phyloP scores from a whole-genome alignment of 2,797 vertebrate species.

The Oryzias dopingdopingensis region DNA sequence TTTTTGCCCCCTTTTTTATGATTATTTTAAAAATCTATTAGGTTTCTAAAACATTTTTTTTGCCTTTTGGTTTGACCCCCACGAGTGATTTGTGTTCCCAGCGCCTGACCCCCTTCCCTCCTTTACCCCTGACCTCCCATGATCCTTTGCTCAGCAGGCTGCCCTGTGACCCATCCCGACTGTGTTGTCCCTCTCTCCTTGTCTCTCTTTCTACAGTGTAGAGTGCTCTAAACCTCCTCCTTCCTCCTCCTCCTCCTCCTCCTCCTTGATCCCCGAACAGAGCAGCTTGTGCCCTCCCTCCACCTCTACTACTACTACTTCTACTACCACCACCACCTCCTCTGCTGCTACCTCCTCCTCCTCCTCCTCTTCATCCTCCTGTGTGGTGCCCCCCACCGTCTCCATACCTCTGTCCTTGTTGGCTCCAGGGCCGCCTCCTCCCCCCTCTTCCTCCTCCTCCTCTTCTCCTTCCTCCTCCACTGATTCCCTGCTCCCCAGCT shows the following conservation, averaged over 20 bases:
- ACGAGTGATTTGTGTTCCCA: slow-evolving; percentile 61
- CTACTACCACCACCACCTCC: slow-evolving; percentile 82
- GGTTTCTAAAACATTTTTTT: slow-evolving; percentile 30
- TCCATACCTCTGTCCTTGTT: slow-evolving; percentile 89
- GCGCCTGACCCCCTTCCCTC: slow-evolving; percentile 59
- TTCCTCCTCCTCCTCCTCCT: slow-evolving; percentile 80
- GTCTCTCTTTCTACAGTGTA: slow-evolving; percentile 93
- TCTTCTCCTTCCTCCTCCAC: slow-evolving; percentile 86
- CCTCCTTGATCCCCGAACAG: slow-evolving; percentile 95
- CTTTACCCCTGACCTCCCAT: slow-evolving; percentile 9
- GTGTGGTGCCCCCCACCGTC: slow-evolving; percentile 84
- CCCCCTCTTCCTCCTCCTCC: slow-evolving; percentile 85
- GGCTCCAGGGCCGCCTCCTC: slow-evolving; percentile 84
- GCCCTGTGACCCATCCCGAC: slow-evolving; percentile 80
- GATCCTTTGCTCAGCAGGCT: slow-evolving; percentile 68
- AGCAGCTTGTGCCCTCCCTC: slow-evolving; percentile 91
- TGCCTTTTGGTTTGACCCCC: slow-evolving; percentile 52
- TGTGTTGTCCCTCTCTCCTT: slow-evolving; percentile 81
- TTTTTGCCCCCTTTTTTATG: background rate
- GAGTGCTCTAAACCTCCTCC: slow-evolving; percentile 99
- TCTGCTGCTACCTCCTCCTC: slow-evolving; percentile 59
- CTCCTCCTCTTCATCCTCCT: slow-evolving; percentile 81
- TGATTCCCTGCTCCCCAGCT: slow-evolving; percentile 90
- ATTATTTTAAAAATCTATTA: too few relatives aligned
- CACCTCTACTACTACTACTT: slow-evolving; percentile 74